These are phyloP conservation scores for Agrypnia vestita DNA, from an alignment of 1,140 invertebrate species.

Conservation along the genomic window DNA sequence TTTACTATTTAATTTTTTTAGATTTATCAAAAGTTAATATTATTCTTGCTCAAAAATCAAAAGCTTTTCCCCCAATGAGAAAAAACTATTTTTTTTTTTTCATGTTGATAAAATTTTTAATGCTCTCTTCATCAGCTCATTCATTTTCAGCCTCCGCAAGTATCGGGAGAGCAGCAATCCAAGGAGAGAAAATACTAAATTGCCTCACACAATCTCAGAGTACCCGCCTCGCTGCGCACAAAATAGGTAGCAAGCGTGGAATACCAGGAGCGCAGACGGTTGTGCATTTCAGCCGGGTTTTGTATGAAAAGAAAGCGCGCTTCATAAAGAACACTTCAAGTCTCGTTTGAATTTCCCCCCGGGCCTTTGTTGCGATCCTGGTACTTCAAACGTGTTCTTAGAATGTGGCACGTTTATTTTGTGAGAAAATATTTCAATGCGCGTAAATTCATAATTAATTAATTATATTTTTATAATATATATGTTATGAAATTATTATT, in stretches of 20 bases:
- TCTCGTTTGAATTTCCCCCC: constrained; percentile 22
- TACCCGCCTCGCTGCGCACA: background rate
- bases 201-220: background rate
- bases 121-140: background rate
- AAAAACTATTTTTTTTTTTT: no score
- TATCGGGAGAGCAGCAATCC: background rate
- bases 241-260: background rate
- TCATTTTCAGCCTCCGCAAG: constrained; percentile 13
- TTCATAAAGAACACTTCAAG: constrained; percentile 36
- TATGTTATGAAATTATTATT: no score
- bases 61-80: no score
- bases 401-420: constrained; percentile 29
- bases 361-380: constrained; percentile 41
- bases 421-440: constrained; percentile 17
- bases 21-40: no score
- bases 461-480: no score
- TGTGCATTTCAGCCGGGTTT: constrained; percentile 15
- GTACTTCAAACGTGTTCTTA: constrained; percentile 35
- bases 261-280: constrained; percentile 23
- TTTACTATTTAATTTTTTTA: no score
- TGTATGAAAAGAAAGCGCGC: constrained; percentile 33
- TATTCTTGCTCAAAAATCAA: no score
- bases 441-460: no score
- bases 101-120: no score
- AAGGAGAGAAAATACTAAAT: constrained; percentile 3